phyloP scores from a whole-genome alignment of 1,140 invertebrate genomes.

The Drosophila ogumai region DNA sequence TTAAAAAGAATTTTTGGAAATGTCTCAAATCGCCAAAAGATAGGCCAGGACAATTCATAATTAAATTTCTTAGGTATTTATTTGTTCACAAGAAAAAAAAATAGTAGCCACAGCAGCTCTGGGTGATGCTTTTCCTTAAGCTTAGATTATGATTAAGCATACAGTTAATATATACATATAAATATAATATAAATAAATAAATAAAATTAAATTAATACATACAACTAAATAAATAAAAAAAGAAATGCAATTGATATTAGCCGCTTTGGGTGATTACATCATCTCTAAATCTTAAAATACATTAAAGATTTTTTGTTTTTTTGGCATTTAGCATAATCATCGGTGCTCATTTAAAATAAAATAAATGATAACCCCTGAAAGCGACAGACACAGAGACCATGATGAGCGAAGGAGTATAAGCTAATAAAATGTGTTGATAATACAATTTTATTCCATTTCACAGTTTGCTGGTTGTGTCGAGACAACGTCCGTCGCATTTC shows the following conservation, averaged over 20 bases:
- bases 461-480: conserved; percentile 63
- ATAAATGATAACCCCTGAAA: conserved; percentile 67
- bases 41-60: background rate
- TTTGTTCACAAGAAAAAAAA: background rate
- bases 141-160: too few species aligned
- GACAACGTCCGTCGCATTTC: conserved; percentile 44
- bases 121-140: too few species aligned
- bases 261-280: conserved; percentile 50
- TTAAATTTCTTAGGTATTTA: background rate
- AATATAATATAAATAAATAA: too few species aligned
- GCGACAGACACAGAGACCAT: conserved; percentile 37
- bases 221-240: too few species aligned
- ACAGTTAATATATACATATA: too few species aligned
- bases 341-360: conserved; percentile 53
- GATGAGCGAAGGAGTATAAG: conserved; percentile 36
- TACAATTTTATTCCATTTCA: conserved; percentile 65
- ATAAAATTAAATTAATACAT: too few species aligned
- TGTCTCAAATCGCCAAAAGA: background rate
- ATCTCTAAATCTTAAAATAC: conserved; percentile 32
- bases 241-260: conserved; percentile 9
- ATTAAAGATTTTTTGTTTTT: conserved; percentile 43
- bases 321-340: conserved; percentile 54
- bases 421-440: conserved; percentile 67
- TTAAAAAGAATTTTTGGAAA: too few species aligned
- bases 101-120: too few species aligned